Evolutionary conservation across 92 coral and sea anemone species (phyloP), one percentile per base, ranked within the genome.

Genomic region (Porites divaricata): DNA sequence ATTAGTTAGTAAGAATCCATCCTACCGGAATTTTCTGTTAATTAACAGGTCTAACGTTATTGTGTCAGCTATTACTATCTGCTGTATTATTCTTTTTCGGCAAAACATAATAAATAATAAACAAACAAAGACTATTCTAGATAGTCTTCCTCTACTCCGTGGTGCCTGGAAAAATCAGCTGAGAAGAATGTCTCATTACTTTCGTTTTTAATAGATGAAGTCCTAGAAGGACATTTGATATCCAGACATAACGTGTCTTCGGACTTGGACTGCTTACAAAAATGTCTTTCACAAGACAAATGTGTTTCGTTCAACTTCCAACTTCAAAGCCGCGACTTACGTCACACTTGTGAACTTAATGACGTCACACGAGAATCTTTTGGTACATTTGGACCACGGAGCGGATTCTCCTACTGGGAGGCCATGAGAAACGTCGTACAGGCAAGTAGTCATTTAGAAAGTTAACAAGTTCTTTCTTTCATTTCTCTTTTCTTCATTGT

Each of bases 321-420:
- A 50, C 26, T 53, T 53, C 20, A 52, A 2, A 21, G 24, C 41
- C 14, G 21, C 23, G 5, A 25, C 4, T 51, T 45, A 0, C 14
- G 13, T 14, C 28, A 20, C 5, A 6, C 56, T 6, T 71, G 75
- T 19, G 75, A 71, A 20, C 25, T 71, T 1, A 71, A 71, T 25
- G 14, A n/a, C 23, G 59, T n/a, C 14, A 41, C 75, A 8, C 53
- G 51, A 16, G 75, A 21, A 15, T 71, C 4, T 16, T n/a, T 25
- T 50, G 17, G 58, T 71, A 25, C 56, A 19, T 14, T 71, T 9
- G 24, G 50, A 17, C 9, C 13, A 19, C 28, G 75, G 8, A 8
- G n/a, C 1, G 75, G 75, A 71, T 71, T 71, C 59, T 49, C 75
- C 1, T 71, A 71, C 58, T 71, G 49, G 25, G 75, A 71, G 58